Base-by-base conservation (phyloP, 2,113 vertebrate species). In the Ictidomys tridecemlineatus region DNA sequence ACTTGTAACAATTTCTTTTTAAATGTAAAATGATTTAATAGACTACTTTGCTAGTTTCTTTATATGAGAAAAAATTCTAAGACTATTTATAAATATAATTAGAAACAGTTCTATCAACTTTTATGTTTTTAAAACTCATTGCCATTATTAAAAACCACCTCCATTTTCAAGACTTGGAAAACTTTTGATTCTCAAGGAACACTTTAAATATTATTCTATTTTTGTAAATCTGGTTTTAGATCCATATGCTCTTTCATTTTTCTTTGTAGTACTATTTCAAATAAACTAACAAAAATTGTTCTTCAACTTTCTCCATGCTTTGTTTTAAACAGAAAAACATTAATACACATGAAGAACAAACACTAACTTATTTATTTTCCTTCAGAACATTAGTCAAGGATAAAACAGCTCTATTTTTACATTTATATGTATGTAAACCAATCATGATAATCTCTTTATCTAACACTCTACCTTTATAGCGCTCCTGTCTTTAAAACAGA, bases 181-280 rank as follows among this genome's bases (percentile, higher is more conserved):
- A 91, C 24, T 73, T 95, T 18, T 80, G 39, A 80, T 93, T 87
- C 63, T 89, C 58, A 83, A 70, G 65, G 5, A 96, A 48, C 58
- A 92, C 39, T 89, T 94, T 84, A 95, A 93, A 93, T 91, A 80
- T 91, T 48, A 89, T 56, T 97, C 87, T 73, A 76, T 76, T 80
- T 73, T 85, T 84, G 73, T 14, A 34, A 89, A 89, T 85, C 53
- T 95, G 82, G 48, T 73, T 94, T 97, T 85, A 93, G 91, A 93
- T 72, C 34, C 45, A 94, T 42, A 78, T 18, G 65, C 72, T 58
- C 61, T 80, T 93, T 69, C 45, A 69, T 53, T 92, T 73, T 92
- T 88, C 69, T 87, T 83, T 56, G 22, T 88, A 94, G 61, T 85
- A 28, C 37, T 96, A 88, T 34, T 87, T 20, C 42, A 96, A 96